Percentiles rank a stretch among this genome's conserved stretches.
phyloP scores from a whole-genome alignment of 2,888 invertebrate genomes.

The Psococerastis gibbosa region DNA sequence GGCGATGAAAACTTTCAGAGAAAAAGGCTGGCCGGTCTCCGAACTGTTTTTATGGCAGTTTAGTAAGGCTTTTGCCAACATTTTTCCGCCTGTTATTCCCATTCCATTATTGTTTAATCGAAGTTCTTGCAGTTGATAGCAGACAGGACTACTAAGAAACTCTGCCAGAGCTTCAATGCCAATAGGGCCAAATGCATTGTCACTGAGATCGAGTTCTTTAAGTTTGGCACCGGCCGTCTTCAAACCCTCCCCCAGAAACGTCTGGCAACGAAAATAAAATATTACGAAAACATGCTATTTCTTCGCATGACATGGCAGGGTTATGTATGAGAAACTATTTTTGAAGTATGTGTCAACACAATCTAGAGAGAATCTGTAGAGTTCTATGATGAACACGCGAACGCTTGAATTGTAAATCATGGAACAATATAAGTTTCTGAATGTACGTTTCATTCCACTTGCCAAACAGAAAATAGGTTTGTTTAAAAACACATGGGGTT shows the following conservation, averaged over 20 bases:
- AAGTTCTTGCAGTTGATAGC: constrained; percentile 64
- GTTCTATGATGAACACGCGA: too few species aligned
- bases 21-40: constrained; percentile 42
- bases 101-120: constrained; percentile 88
- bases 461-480: too few species aligned
- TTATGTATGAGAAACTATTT: too few species aligned
- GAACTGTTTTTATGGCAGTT: constrained; percentile 42
- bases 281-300: neutral
- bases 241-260: constrained; percentile 59
- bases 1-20: constrained; percentile 68
- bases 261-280: constrained; percentile 25
- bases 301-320: neutral
- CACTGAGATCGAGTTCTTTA: constrained; percentile 77
- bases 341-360: too few species aligned
- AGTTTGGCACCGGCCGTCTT: constrained; percentile 60
- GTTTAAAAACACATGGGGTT: too few species aligned
- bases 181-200: constrained; percentile 93
- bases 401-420: too few species aligned
- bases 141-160: constrained; percentile 63
- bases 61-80: constrained; percentile 57
- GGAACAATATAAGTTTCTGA: too few species aligned
- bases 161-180: constrained; percentile 76
- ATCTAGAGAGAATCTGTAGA: too few species aligned
- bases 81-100: constrained; percentile 72
- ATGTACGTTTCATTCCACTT: too few species aligned